Evolutionary conservation across 2,888 invertebrate genomes (phyloP), one percentile per base, ranked within the genome.

Genomic region (Sesia bembeciformis): DNA sequence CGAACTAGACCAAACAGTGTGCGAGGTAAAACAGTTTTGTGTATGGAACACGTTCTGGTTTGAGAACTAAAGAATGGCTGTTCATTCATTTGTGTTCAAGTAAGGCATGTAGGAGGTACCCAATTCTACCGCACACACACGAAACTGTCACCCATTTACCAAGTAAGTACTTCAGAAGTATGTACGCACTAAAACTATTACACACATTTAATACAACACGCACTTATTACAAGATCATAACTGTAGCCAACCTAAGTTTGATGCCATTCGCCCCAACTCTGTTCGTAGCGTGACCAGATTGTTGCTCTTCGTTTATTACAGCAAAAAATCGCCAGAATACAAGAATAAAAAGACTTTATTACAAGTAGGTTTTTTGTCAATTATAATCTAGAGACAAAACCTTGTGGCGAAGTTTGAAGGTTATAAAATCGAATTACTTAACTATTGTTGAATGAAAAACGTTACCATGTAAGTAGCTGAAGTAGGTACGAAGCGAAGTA

Each of bases 1-100:
- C 81, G 78, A 87, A 88, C 86, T 88, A 89, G 88, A 88, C 86
- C 83, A 87, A 86, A 87, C 84, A 86, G 74, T 74, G 72, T 58
- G 66, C 68, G 75, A 72, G 72, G 75, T 76, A 65, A 69, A 74
- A 76, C 68, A 59, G 62, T 70, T 73, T 77, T 70, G 77, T 78
- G 79, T 79, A 80, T 78, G 67, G 81, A 78, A 78, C 77, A 74
- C 73, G 70, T 66, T 66, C 56, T 58, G 54, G 61, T 67, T 72
- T 71, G 56, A 60, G 65, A 78, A 77, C 77, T 59, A 39, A 58
- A 72, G 70, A 72, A 72, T 70, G 63, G 68, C 67, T 6, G 46
- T 62, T 23, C 23, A 23, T 58, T 59, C 62, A 71, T 72, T 70
- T 72, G 70, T 65, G 62, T 61, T 66, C 64, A 52, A 49, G 56